A percentile compares a stretch with the other conserved stretches of the same genome.
Evolutionary conservation across 1,140 invertebrate genomes (phyloP).

Genomic region (Sarcophaga peregrina): DNA sequence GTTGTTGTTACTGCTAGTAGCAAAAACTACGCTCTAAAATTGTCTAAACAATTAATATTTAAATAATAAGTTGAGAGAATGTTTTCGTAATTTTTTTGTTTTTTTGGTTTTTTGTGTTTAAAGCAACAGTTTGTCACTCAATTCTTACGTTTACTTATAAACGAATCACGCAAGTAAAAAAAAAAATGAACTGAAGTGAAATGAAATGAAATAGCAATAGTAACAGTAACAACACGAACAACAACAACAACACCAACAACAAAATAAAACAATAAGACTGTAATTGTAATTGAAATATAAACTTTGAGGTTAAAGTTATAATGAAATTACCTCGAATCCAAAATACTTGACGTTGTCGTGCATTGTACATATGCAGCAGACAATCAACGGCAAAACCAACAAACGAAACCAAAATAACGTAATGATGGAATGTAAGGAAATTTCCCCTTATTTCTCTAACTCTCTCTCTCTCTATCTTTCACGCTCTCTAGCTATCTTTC

Average conservation of each 20-base stretch:
- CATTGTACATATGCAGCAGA: background rate
- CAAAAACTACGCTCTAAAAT: background rate
- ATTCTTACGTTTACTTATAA: background rate
- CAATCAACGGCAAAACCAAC: too few species aligned
- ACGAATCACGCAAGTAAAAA: background rate
- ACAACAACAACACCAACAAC: too few species aligned
- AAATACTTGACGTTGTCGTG: background rate
- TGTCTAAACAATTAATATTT: background rate
- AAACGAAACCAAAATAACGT: too few species aligned
- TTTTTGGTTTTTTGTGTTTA: background rate
- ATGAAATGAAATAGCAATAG: background rate
- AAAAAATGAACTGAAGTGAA: too few species aligned
- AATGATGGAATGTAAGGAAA: background rate
- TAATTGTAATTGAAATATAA: constrained; percentile 36
- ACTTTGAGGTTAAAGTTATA: constrained; percentile 41
- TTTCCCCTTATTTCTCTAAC: constrained; percentile 24
- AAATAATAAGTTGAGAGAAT: background rate
- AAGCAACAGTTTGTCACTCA: constrained; percentile 18
- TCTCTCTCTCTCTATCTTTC: background rate
- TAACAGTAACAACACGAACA: too few species aligned
- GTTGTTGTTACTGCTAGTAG: background rate
- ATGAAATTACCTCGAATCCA: constrained; percentile 36
- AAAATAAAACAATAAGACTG: background rate
- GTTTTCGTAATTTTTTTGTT: too few species aligned
- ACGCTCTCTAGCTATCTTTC: background rate